phyloP scores from a whole-genome alignment of 2,113 vertebrate species.

The Cyanoramphus novaezelandiae region DNA sequence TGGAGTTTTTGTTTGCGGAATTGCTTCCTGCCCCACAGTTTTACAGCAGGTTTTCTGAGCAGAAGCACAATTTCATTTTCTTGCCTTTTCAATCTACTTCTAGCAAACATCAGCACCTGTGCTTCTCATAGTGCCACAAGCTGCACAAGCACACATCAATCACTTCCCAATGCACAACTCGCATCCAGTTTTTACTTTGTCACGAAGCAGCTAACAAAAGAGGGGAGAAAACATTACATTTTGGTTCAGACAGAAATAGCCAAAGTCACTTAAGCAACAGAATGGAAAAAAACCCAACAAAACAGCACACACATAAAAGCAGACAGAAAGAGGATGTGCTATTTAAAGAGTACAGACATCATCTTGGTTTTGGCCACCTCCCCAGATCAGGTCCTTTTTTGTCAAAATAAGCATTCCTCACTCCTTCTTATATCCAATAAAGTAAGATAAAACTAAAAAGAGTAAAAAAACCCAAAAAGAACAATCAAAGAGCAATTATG shows the following conservation, averaged over 20 bases:
- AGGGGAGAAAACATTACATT: slow-evolving; percentile 66
- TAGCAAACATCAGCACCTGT: slow-evolving; percentile 79
- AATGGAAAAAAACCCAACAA: neutral
- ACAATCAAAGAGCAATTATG: neutral
- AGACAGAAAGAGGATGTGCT: neutral
- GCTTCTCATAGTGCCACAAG: slow-evolving; percentile 68
- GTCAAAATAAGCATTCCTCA: neutral
- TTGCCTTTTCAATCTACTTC: slow-evolving; percentile 76
- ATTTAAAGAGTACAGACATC: neutral
- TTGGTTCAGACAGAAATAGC: slow-evolving; percentile 57
- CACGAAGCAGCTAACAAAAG: slow-evolving; percentile 67
- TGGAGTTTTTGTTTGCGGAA: slow-evolving; percentile 71
- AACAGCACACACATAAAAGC: neutral
- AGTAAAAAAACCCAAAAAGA: neutral
- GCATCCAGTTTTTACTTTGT: slow-evolving; percentile 64
- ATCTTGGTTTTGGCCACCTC: neutral
- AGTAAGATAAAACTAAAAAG: neutral
- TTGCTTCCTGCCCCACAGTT: slow-evolving; percentile 71
- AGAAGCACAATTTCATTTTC: slow-evolving; percentile 71
- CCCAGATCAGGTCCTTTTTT: neutral
- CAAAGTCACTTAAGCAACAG: neutral
- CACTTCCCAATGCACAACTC: slow-evolving; percentile 64
- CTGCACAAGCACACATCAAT: slow-evolving; percentile 56
- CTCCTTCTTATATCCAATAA: neutral
- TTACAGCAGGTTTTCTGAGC: slow-evolving; percentile 68